Evolutionary conservation across 2,113 vertebrate species (phyloP).

Genomic region (Percina caprodes): DNA sequence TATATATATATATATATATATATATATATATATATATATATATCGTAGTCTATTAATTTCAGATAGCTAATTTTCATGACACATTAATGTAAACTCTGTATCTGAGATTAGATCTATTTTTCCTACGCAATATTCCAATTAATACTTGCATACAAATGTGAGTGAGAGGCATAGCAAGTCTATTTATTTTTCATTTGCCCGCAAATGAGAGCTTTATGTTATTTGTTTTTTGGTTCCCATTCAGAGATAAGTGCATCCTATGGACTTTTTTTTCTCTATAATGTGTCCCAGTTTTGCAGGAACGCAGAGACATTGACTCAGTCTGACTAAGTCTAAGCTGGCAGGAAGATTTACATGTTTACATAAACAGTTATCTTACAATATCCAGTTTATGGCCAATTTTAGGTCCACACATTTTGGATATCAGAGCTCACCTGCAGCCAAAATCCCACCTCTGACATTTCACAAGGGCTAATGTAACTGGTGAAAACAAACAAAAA

Average conservation of each 20-base stretch:
- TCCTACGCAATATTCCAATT: background rate
- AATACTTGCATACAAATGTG: background rate
- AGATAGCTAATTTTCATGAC: no score
- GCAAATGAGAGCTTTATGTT: background rate
- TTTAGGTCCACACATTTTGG: background rate
- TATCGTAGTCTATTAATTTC: no score
- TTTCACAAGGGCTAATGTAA: background rate
- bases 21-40: no score
- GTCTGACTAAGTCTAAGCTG: background rate
- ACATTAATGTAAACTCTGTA: background rate
- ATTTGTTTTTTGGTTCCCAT: constrained; percentile 7
- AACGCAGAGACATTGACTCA: background rate
- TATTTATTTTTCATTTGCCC: constrained; percentile 7
- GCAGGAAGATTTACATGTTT: background rate
- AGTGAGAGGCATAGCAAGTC: background rate
- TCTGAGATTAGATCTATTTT: background rate
- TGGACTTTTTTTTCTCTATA: background rate
- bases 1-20: no score
- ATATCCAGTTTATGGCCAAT: background rate
- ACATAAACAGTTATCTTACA: background rate
- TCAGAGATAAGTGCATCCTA: background rate
- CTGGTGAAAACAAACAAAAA: background rate
- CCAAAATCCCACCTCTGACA: background rate
- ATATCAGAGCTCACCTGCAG: background rate
- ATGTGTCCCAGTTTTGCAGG: constrained; percentile 8